These are phyloP conservation scores for Cervus canadensis DNA, from an alignment of 2,113 vertebrate genomes.

Conservation along the genomic window DNA sequence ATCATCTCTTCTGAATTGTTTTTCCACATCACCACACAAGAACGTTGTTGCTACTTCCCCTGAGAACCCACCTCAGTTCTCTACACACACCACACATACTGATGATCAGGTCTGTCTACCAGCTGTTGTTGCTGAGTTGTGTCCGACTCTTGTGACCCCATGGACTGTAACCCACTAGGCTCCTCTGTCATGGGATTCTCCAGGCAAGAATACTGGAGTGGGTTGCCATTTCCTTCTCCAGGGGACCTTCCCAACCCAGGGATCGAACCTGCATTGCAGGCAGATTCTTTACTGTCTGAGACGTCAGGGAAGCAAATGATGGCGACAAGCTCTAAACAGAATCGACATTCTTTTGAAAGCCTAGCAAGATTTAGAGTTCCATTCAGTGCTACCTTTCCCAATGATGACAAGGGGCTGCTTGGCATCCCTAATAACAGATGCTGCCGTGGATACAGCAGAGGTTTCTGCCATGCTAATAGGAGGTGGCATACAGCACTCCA, in stretches of 20 bases:
- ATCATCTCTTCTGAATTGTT: neutral
- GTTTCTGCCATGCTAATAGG: conserved; percentile 85
- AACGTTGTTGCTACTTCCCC: neutral
- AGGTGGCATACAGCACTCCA: conserved; percentile 86
- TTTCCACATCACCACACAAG: neutral
- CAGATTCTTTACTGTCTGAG: neutral
- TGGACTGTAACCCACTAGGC: neutral
- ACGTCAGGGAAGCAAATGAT: neutral
- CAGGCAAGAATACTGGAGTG: neutral
- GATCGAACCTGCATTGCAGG: neutral
- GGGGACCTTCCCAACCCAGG: neutral
- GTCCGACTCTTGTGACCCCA: neutral
- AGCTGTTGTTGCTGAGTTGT: neutral
- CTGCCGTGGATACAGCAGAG: conserved; percentile 80
- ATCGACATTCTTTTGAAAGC: neutral
- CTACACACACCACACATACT: neutral
- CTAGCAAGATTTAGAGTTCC: neutral
- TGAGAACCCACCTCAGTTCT: neutral
- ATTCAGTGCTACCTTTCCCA: conserved; percentile 89
- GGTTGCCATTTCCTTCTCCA: neutral
- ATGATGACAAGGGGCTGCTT: conserved; percentile 91
- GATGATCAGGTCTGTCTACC: neutral
- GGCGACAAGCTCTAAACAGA: neutral
- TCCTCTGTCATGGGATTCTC: neutral
- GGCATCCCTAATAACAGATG: conserved; percentile 81